These are phyloP conservation scores for Sebastes trivittatus DNA, from an alignment of 2,797 vertebrate genomes.

Conservation along the genomic window DNA sequence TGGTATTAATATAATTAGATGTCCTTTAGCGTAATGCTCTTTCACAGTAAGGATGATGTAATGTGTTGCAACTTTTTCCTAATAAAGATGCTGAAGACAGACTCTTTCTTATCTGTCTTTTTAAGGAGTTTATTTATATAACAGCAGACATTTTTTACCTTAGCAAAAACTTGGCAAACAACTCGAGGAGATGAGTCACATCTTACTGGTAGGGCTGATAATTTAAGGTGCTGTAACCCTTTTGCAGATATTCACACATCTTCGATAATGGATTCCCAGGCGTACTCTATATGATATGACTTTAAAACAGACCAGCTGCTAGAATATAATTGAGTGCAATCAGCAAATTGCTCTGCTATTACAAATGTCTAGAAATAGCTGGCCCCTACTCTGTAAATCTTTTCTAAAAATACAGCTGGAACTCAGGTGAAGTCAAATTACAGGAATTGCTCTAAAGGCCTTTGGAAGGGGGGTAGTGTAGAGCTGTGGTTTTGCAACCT, in stretches of 20 bases:
- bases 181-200: slow-evolving; percentile 53
- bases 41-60: slow-evolving; percentile 66
- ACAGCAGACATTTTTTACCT: slow-evolving; percentile 39
- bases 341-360: slow-evolving; percentile 48
- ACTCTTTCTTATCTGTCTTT: slow-evolving; percentile 22
- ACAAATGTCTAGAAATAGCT: slow-evolving; percentile 16
- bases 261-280: slow-evolving; percentile 43
- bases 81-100: slow-evolving; percentile 54
- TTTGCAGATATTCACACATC: slow-evolving; percentile 29
- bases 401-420: slow-evolving; percentile 33
- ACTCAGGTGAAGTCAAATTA: slow-evolving; percentile 56
- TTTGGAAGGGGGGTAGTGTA: neutral
- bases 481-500: slow-evolving; percentile 39
- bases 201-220: slow-evolving; percentile 26
- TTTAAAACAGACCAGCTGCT: slow-evolving; percentile 37
- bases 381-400: slow-evolving; percentile 12
- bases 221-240: slow-evolving; percentile 37
- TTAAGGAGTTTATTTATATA: slow-evolving; percentile 47
- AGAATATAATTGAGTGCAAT: slow-evolving; percentile 54
- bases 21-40: slow-evolving; percentile 65
- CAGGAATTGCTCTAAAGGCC: slow-evolving; percentile 31
- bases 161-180: slow-evolving; percentile 50
- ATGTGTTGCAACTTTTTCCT: slow-evolving; percentile 63
- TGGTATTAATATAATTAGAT: slow-evolving; percentile 78
- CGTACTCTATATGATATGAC: neutral